Evolutionary conservation across 2,113 vertebrate species (phyloP).

Genomic region (Patagioenas fasciata): DNA sequence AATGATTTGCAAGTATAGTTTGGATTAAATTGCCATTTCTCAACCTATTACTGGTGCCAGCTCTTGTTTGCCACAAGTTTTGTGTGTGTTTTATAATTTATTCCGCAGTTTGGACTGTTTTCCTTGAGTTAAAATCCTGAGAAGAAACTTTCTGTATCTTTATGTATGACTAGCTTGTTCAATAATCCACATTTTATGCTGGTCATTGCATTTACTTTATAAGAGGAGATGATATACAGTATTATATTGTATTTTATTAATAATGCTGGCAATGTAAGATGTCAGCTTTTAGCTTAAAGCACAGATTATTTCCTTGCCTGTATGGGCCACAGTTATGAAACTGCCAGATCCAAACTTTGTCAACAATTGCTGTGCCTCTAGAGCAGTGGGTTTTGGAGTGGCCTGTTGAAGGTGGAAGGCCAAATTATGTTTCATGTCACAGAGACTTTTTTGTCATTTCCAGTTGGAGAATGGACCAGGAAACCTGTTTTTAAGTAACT

Average conservation of each 20-base stretch:
- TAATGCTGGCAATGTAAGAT: background rate
- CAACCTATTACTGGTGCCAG: background rate
- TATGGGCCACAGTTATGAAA: background rate
- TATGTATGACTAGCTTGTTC: background rate
- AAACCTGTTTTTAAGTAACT: background rate
- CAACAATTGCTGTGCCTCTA: accelerated
- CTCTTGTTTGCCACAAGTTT: background rate
- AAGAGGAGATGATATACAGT: background rate
- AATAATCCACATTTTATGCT: background rate
- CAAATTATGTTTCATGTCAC: accelerated
- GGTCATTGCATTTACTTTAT: background rate
- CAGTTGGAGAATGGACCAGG: background rate
- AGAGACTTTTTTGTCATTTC: background rate
- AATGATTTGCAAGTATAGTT: background rate
- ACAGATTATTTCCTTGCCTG: background rate
- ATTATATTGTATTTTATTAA: background rate
- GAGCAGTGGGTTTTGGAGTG: background rate
- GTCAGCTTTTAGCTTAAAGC: background rate
- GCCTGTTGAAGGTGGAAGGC: background rate
- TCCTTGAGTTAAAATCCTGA: background rate
- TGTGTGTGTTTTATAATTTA: background rate
- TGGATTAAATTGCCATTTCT: background rate
- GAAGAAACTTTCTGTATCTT: background rate
- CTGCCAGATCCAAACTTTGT: background rate
- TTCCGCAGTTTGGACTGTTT: background rate